Evolutionary conservation across 2,888 invertebrate species (phyloP).

Genomic region (Nasonovia ribisnigri): DNA sequence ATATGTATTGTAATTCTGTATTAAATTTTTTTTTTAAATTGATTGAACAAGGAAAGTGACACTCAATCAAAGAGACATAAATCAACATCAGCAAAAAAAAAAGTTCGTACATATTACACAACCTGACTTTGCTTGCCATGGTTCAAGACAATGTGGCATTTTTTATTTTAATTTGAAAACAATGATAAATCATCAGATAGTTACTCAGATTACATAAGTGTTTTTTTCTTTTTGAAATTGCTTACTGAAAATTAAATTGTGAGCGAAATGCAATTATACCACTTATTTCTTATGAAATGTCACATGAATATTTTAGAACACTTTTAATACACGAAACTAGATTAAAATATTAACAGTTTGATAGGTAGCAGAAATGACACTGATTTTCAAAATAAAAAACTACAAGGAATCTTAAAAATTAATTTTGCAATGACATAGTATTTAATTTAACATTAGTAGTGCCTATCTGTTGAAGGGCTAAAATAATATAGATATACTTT

Average conservation of each 20-base stretch:
- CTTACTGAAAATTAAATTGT: not conserved
- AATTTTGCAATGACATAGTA: too few species aligned
- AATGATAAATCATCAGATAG: not conserved
- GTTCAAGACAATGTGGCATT: not conserved
- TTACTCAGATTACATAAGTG: not conserved
- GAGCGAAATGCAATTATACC: not conserved
- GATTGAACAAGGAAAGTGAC: not conserved
- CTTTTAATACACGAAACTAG: not conserved
- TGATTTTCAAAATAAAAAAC: not conserved
- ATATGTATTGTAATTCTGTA: not conserved
- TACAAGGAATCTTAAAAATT: not conserved
- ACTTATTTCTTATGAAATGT: not conserved
- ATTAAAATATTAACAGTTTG: not conserved
- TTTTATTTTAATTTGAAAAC: not conserved
- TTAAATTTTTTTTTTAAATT: not conserved
- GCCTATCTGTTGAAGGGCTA: not conserved
- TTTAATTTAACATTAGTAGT: not conserved
- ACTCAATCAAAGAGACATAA: slow-evolving; percentile 9
- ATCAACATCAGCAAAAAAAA: not conserved
- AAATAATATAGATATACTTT: too few species aligned
- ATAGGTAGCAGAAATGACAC: not conserved
- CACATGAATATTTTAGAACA: not conserved
- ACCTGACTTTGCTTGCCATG: not conserved
- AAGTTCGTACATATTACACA: slow-evolving; percentile 1
- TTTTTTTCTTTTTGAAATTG: not conserved